These are phyloP conservation scores for Chionomys nivalis DNA, from an alignment of 2,113 vertebrate genomes.

Conservation along the genomic window DNA sequence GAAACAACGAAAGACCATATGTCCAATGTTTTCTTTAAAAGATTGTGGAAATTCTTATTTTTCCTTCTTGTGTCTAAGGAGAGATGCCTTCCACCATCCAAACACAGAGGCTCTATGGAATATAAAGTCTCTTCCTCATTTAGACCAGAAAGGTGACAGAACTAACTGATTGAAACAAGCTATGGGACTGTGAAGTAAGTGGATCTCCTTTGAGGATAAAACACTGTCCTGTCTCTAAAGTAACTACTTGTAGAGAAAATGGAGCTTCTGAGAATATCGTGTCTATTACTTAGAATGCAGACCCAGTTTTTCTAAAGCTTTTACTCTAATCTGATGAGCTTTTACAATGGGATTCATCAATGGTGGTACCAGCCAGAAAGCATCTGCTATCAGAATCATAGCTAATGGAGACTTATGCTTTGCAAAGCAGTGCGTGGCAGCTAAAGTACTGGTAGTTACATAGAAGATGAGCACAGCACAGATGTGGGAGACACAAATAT, in stretches of 20 bases:
- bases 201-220: neutral
- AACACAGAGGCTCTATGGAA: neutral
- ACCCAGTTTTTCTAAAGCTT: slow-evolving; percentile 37
- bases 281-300: slow-evolving; percentile 45
- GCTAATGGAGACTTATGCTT: slow-evolving; percentile 16
- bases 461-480: slow-evolving; percentile 54
- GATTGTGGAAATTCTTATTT: neutral
- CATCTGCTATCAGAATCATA: slow-evolving; percentile 51
- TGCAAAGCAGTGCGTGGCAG: slow-evolving; percentile 4
- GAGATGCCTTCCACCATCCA: neutral
- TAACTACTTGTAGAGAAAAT: neutral
- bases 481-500: slow-evolving; percentile 53
- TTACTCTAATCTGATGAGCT: slow-evolving; percentile 63
- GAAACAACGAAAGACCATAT: neutral
- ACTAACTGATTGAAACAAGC: neutral
- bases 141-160: neutral
- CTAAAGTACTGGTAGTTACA: slow-evolving; percentile 45
- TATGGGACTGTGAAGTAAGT: neutral
- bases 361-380: slow-evolving; percentile 56
- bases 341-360: slow-evolving; percentile 74
- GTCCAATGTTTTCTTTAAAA: neutral
- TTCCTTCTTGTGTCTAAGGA: neutral
- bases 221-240: neutral
- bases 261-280: neutral
- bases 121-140: neutral